Base-by-base conservation (phyloP, 2,797 vertebrate species). In the Cyprinodon diabolis region DNA sequence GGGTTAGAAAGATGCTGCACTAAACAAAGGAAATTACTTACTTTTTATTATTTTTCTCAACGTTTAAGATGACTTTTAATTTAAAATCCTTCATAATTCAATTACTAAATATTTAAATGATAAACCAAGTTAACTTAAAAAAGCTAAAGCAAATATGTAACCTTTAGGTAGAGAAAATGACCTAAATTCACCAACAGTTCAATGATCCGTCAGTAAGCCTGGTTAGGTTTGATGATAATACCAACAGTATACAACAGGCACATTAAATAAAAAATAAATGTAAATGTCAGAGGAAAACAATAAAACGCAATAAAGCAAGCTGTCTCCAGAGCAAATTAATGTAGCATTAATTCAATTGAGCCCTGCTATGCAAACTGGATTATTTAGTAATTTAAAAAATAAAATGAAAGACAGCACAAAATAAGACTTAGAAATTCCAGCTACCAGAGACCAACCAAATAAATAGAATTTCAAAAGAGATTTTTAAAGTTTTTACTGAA, bases 1-100 rank as follows among this genome's bases (percentile, higher is more conserved):
- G 68, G 77, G 56, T 37, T 69, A n/a, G 54, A 84, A 78, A 77
- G 85, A 40, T 60, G 80, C 75, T 69, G 71, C 56, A 77, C 56
- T 66, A 57, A 65, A 79, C 43, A 81, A 82, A 55, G 66, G 30
- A 30, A 30, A 30, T 30, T 47, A 11, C 5, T 47, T 7, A 47
- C 11, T 47, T 47, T 58, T 37, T 19, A 1, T 19, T 30, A 30
- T 8, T 40, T 62, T 62, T 37, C 0, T 62, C 4, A 35, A 3
- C 14, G 25, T 15, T 12, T 35, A 58, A 60, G 6, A 37, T 8
- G 17, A 37, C 58, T 40, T 60, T 60, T 37, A 40, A 30, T 30
- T 43, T 43, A 43, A 43, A 5, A 43, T 43, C 40, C 15, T 37
- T 17, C 19, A 37, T 37, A 10, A 60, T 37, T 37, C 10, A 10